Percentiles rank a stretch among this genome's conserved stretches.
Evolutionary conservation across 1,140 invertebrate genomes (phyloP).

Genomic region (Hydropsyche tenuis): DNA sequence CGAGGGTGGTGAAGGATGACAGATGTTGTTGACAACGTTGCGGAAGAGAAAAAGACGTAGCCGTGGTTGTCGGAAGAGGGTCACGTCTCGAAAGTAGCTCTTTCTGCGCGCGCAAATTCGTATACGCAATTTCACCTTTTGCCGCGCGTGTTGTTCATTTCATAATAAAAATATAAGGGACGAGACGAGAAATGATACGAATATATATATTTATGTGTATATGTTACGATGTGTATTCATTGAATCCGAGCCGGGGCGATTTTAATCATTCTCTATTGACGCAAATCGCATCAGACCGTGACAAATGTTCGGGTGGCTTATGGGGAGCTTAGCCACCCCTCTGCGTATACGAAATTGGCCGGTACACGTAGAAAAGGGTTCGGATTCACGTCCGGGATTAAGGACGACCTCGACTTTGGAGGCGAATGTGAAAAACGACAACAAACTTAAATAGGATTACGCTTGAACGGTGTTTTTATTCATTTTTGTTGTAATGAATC

Average conservation of each 20-base stretch:
- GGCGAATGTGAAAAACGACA: no score
- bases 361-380: constrained; percentile 15
- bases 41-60: background rate
- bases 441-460: no score
- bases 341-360: background rate
- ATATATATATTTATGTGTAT: no score
- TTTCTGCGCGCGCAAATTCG: background rate
- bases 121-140: no score
- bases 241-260: background rate
- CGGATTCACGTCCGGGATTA: constrained; percentile 4
- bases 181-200: no score
- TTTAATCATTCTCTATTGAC: constrained; percentile 25
- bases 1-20: constrained; percentile 27
- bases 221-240: background rate
- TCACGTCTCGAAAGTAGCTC: background rate
- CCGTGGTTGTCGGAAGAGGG: background rate
- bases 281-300: constrained; percentile 22
- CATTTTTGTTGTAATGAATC: no score
- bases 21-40: constrained; percentile 40
- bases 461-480: no score
- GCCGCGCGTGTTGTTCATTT: background rate
- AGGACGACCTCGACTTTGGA: background rate
- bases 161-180: background rate
- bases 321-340: background rate
- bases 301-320: constrained; percentile 15